phyloP scores from a whole-genome alignment of 2,113 vertebrate genomes.

The cat (Felis catus) region DNA sequence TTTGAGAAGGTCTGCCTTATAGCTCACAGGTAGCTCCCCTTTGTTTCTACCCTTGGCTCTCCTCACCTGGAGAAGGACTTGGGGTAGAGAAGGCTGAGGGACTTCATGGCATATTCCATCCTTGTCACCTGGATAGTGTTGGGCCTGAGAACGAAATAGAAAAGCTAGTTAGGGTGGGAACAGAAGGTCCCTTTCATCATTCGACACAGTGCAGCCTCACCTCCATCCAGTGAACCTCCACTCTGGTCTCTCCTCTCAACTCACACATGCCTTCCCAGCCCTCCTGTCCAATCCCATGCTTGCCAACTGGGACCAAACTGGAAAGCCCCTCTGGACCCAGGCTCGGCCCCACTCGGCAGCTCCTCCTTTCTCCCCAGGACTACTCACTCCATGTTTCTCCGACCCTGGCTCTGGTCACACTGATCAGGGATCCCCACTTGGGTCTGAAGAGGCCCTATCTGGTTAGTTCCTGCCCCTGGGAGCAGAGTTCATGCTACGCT shows the following conservation, averaged over 20 bases:
- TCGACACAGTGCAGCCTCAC: not conserved
- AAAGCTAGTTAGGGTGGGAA: not conserved
- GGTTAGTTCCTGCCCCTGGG: not conserved
- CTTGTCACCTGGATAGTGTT: slow-evolving; percentile 18
- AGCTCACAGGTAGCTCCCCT: not conserved
- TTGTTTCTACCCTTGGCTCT: not conserved
- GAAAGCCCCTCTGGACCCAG: not conserved
- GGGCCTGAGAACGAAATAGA: slow-evolving; percentile 50
- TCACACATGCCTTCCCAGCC: not conserved
- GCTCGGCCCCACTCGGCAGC: not conserved
- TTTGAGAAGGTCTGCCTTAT: not conserved
- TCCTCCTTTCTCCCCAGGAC: too few relatives aligned
- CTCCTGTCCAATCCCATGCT: not conserved
- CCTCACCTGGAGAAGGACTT: slow-evolving; percentile 90
- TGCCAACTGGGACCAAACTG: not conserved
- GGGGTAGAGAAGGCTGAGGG: slow-evolving; percentile 86
- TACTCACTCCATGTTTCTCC: slow-evolving; percentile 71
- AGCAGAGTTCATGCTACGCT: slow-evolving; percentile 59
- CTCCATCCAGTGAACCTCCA: not conserved
- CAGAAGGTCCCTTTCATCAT: not conserved
- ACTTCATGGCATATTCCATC: slow-evolving; percentile 92
- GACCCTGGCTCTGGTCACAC: slow-evolving; percentile 4
- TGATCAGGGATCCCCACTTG: not conserved
- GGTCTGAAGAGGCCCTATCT: not conserved
- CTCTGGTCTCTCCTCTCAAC: not conserved